Evolutionary conservation across 2,113 vertebrate species (phyloP), one percentile per base, ranked within the genome.

Genomic region (Pomatorhinus ruficollis): DNA sequence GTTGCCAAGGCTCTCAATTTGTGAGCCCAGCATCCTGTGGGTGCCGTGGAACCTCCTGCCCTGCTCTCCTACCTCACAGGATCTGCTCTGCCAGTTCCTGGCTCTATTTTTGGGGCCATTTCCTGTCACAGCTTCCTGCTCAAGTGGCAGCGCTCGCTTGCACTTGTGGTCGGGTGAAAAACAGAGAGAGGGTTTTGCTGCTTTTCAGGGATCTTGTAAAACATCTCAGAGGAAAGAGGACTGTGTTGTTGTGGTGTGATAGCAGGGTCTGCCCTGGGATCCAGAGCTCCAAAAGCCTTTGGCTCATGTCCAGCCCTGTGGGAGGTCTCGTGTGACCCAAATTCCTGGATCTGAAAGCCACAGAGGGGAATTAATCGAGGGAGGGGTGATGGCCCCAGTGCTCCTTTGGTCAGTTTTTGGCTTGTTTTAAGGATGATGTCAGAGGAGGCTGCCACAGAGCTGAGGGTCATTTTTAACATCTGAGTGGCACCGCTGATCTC

Each of bases 21-120:
- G 39, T 10, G 0, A 15, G 77, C 45, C 35, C 35, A 35, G 65
- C 53, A 7, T 9, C 9, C 53, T 11, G 28, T 4, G 66, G 65
- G 49, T 30, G 57, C 83, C 0, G 0, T 44, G 50, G 63, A 16
- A 40, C 61, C 42, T 60, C 39, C 57, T 39, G 6, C 79, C 22
- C 44, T 4, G 37, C 37, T 61, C 45, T 60, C 39, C 57, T 39
- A 3, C 79, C 31, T 40, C 3, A 8, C 22, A 30, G 17, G 50
- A 57, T 45, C 78, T 74, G 10, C 98, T 98, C 96, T 94, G 52
- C 47, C n/a, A 56, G 54, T 92, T 95, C 91, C 86, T 28, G 50
- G 22, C 87, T 81, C 95, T 97, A 63, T 89, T 50, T 94, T 77
- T 54, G 72, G 60, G 50, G 83, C 23, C 3, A 0, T 16, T 97